Base-by-base conservation (phyloP, 2,888 invertebrate genomes). In the Idaea straminata region DNA sequence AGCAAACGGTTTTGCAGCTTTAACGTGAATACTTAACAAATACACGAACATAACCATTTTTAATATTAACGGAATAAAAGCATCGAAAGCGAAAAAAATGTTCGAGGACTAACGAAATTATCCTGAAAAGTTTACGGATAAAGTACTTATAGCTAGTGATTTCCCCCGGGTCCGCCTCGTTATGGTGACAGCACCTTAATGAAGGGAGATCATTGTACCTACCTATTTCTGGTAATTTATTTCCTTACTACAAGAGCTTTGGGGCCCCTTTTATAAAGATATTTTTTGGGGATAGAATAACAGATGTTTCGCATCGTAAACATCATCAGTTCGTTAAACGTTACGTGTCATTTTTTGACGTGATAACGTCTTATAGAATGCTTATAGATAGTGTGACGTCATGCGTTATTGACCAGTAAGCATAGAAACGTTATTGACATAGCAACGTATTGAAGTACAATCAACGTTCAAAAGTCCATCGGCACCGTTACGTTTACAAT, bases 91-190 rank as follows among this genome's bases (percentile, higher is more conserved):
- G 16, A 25, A 4, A 58, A 58, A 59, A 25, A 59, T 16, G 59
- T 59, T 7, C 16, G 25, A 34, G 34, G 10, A 7, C 4, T 13
- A 47, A 47, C 47, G 13, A 47, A 47, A 47, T 47, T 7, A 47
- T 47, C 47, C 13, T 47, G 47, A 47, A 47, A 47, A 47, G 59
- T 25, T 59, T 59, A 59, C 7, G 59, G 59, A 34, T 15, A 34
- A 16, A 59, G 59, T 16, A 25, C 47, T 47, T 47, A 47, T 47
- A 47, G 47, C 5, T 59, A 59, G 34, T 59, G 59, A 59, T 59
- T 59, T 59, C 59, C 59, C 59, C 34, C 13, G 59, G 59, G 59
- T 25, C 34, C 59, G 59, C 34, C 59, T 59, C 59, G 59, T 59
- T 59, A 59, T 59, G 59, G 59, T 16, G 59, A 59, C 59, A 59